Percentiles rank a stretch among this genome's conserved stretches.
These are phyloP conservation scores for Neodontobutis hainanensis DNA, from an alignment of 2,113 vertebrate genomes.

Conservation along the genomic window DNA sequence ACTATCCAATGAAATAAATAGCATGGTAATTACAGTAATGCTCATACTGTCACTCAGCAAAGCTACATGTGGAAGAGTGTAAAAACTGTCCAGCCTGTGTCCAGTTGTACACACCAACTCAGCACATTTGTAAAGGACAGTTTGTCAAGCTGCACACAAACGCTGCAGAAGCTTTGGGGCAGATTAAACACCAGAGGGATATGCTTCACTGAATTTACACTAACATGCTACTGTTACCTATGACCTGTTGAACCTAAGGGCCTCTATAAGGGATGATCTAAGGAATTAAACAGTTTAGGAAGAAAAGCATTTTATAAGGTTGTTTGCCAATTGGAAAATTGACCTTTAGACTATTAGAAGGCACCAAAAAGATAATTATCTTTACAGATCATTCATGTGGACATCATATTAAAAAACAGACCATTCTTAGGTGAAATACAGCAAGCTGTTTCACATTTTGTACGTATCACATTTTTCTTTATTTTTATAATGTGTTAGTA, in stretches of 20 bases:
- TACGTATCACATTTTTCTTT: slow-evolving; percentile 28
- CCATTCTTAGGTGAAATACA: slow-evolving; percentile 4
- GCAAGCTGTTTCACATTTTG: slow-evolving; percentile 13
- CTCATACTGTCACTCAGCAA: slow-evolving; percentile 70
- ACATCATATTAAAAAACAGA: slow-evolving; percentile 25
- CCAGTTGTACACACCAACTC: slow-evolving; percentile 28
- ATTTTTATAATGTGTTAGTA: slow-evolving; percentile 6
- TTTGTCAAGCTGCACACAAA: slow-evolving; percentile 41
- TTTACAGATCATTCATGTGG: slow-evolving; percentile 54
- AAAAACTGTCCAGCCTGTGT: slow-evolving; percentile 52
- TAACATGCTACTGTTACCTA: slow-evolving; percentile 60
- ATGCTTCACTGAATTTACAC: slow-evolving; percentile 43
- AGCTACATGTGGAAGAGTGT: slow-evolving; percentile 78
- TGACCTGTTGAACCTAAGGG: neutral
- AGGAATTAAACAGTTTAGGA: slow-evolving; percentile 8
- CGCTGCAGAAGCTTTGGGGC: slow-evolving; percentile 55
- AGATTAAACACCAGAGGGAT: slow-evolving; percentile 63
- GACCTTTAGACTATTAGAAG: slow-evolving; percentile 60
- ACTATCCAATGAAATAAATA: slow-evolving; percentile 73
- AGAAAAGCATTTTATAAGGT: neutral
- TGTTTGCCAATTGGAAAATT: slow-evolving; percentile 25
- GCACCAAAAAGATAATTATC: slow-evolving; percentile 58
- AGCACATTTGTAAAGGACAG: slow-evolving; percentile 33
- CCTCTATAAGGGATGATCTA: neutral
- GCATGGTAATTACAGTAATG: slow-evolving; percentile 43